phyloP scores from a whole-genome alignment of 2,113 vertebrate species.

The Porphyrio hochstetteri region DNA sequence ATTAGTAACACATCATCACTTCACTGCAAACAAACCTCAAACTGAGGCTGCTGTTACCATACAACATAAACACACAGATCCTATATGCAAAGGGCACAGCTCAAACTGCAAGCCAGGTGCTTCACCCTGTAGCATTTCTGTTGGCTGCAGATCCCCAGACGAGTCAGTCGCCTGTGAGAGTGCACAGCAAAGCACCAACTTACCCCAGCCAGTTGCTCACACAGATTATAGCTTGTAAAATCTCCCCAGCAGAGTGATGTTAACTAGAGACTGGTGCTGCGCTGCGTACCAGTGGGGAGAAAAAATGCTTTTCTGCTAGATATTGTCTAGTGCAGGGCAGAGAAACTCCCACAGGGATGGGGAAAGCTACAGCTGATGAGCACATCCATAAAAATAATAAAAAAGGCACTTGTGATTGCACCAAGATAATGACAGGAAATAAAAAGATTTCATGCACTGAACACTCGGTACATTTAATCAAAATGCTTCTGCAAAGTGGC shows the following conservation, averaged over 20 bases:
- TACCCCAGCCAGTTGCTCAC: not conserved
- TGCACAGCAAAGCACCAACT: not conserved
- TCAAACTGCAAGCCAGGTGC: not conserved
- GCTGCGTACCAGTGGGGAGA: not conserved
- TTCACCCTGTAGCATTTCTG: not conserved
- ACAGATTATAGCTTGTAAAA: not conserved
- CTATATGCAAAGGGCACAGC: not conserved
- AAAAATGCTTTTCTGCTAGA: not conserved
- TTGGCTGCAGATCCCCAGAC: not conserved
- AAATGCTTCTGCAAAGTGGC: not conserved
- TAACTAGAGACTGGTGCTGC: not conserved
- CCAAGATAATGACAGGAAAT: slow-evolving; percentile 30
- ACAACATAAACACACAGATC: not conserved
- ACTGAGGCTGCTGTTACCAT: not conserved
- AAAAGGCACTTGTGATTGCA: not conserved
- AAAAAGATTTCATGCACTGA: not conserved
- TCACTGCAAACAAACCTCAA: not conserved
- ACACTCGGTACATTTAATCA: not conserved
- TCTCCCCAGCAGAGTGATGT: not conserved
- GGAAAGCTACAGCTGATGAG: slow-evolving; percentile 47
- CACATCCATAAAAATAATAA: slow-evolving; percentile 49
- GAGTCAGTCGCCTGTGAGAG: not conserved
- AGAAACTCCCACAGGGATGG: not conserved
- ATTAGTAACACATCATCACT: not conserved
- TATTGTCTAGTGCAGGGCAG: slow-evolving; percentile 16